phyloP scores from a whole-genome alignment of 2,797 vertebrate genomes.

The Chaetodon trifasciatus region DNA sequence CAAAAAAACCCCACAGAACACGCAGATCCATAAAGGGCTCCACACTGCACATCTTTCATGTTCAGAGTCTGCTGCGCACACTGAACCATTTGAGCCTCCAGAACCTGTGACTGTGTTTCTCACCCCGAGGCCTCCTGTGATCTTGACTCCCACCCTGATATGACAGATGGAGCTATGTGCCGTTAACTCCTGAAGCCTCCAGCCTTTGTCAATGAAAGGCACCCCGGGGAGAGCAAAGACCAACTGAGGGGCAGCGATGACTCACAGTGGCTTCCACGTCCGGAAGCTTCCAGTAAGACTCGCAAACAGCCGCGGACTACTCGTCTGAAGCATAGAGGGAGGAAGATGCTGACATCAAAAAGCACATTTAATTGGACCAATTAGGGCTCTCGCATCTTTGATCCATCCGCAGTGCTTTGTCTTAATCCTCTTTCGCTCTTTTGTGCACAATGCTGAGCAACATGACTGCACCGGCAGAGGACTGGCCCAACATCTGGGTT shows the following conservation, averaged over 20 bases:
- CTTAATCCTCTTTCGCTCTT: slow-evolving; percentile 34
- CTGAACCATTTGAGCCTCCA: slow-evolving; percentile 33
- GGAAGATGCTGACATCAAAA: slow-evolving; percentile 60
- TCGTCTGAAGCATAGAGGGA: slow-evolving; percentile 35
- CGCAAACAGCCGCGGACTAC: slow-evolving; percentile 41
- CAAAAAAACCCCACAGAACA: slow-evolving; percentile 44
- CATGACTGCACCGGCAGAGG: slow-evolving; percentile 37
- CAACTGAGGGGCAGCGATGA: slow-evolving; percentile 67
- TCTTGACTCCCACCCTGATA: slow-evolving; percentile 37
- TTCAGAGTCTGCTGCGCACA: slow-evolving; percentile 9
- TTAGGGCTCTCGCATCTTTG: slow-evolving; percentile 59
- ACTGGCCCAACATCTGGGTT: slow-evolving; percentile 51
- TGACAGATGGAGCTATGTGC: slow-evolving; percentile 67
- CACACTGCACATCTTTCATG: not conserved
- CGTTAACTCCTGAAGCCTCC: slow-evolving; percentile 62
- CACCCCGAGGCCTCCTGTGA: slow-evolving; percentile 41
- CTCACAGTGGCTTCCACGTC: slow-evolving; percentile 67
- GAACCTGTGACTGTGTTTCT: slow-evolving; percentile 36
- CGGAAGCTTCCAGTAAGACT: slow-evolving; percentile 68
- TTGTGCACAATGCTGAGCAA: slow-evolving; percentile 35
- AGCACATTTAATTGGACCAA: slow-evolving; percentile 61
- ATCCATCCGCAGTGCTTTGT: slow-evolving; percentile 55
- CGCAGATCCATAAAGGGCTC: slow-evolving; percentile 8
- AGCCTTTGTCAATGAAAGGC: slow-evolving; percentile 72
- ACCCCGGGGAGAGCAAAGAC: slow-evolving; percentile 67